Base-by-base conservation (phyloP, 2,888 invertebrate genomes). In the Amiota mariae region DNA sequence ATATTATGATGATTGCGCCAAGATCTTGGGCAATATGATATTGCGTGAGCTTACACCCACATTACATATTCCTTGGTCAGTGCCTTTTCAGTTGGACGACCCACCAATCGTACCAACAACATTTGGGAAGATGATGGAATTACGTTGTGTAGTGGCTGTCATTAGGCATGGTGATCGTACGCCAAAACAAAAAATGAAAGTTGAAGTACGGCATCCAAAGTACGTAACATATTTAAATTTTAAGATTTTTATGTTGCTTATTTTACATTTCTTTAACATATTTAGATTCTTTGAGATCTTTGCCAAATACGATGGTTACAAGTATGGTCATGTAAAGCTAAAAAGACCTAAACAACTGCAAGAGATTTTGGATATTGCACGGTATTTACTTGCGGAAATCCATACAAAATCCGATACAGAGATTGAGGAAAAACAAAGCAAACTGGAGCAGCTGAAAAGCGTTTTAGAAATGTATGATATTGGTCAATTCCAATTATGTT, bases 151-250 rank as follows among this genome's bases (percentile, higher is more conserved):
- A 3, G 97, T 98, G 57, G 99, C 97, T 36, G 97, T 99, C 8
- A 99, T 99, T 76, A 91, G 99, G 75, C 99, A 99, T 87, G 99
- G 99, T 0, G 99, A 99, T 90, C 92, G 99, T 79, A 99, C 99
- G 13, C 99, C 99, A 0, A 99, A 99, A 89, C 99, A 99, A 91
- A 99, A 99, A 91, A 99, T 99, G 99, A 99, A 99, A 91, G 98
- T 99, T 80, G 98, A 98, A 92, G 98, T 98, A 13, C 92, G 98
- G 71, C 98, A 98, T 92, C 96, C 95, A 3, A 97, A 97, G 96
- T 96, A 90, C 48, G 11, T 47, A 47, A 59, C 24, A 36, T 36
- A 36, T 36, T 36, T 6, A 36, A 24, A 2, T 24, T 59, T 13
- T 8, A 56, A 20, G 36, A 20, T n/a, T 24, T 13, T 46, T 15